Evolutionary conservation across 2,888 invertebrate genomes (phyloP), one percentile per base, ranked within the genome.

Genomic region (Schizotus pectinicornis): DNA sequence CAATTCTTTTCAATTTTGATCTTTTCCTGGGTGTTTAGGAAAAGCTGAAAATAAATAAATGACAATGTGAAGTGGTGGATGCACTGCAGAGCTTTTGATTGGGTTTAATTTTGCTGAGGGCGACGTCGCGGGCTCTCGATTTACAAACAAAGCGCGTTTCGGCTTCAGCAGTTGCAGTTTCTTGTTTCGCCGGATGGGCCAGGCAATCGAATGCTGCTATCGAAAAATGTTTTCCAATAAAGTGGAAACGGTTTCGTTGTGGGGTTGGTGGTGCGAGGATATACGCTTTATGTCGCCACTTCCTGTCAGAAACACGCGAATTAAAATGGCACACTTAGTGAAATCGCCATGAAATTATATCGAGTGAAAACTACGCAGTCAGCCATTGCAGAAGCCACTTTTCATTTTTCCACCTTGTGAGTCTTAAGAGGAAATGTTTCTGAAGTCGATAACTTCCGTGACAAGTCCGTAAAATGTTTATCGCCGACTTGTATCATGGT

Each of bases 281-380:
- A 63, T 64, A 64, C 66, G 59, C 59, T 67, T 68, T 68, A 68
- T 68, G 70, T 71, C 67, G 68, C 73, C 68, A 67, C 68, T 71
- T 74, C 74, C 74, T 74, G 73, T 73, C 73, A 74, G 64, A 61
- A 67, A 67, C 74, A 74, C 66, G 66, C 72, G 70, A 70, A 75
- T 75, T 74, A 73, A 72, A 75, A 72, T 71, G 73, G 69, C 69
- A 67, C 70, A 69, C 69, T 69, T 67, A 67, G 68, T 68, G 69
- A 73, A 74, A 74, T 71, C 68, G 72, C 73, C 73, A 72, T 74
- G 73, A 74, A 74, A 75, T 74, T 74, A 74, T 75, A 75, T 74
- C 72, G 74, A 71, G 72, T 69, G 74, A 75, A 73, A 75, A 74
- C 67, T 70, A 62, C 56, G 61, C 55, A 63, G 60, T 48, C 53